A percentile compares a stretch with the other conserved stretches of the same genome.
Conservation (phyloP, 2,113 vertebrate genomes). For the Isichthys henryi region DNA sequence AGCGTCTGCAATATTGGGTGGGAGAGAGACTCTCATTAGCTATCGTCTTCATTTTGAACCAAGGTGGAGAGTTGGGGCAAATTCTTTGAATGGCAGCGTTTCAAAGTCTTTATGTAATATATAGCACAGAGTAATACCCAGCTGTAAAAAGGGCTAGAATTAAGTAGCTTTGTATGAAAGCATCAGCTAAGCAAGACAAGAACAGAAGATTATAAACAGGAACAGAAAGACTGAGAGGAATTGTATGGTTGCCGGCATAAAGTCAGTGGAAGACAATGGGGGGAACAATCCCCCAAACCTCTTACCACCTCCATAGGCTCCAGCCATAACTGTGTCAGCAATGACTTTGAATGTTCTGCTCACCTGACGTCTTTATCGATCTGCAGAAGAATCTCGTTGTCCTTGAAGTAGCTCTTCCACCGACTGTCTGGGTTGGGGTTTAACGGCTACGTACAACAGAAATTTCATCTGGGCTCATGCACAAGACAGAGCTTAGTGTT, state of each 20-base stretch:
- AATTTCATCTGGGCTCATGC: not conserved
- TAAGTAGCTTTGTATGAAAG: not conserved
- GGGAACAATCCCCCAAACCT: not conserved
- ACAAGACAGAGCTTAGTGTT: no score
- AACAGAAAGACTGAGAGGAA: not conserved
- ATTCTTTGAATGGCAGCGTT: not conserved
- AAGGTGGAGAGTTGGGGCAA: not conserved
- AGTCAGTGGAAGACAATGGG: not conserved
- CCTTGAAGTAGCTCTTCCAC: conserved; percentile 97
- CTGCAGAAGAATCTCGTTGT: conserved; percentile 92
- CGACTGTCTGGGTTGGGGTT: conserved; percentile 91
- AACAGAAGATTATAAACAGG: not conserved
- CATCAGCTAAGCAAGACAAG: not conserved
- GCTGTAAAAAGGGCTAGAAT: not conserved
- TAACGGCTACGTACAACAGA: conserved; percentile 67
- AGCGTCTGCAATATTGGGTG: conserved; percentile 59
- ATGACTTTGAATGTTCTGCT: conserved; percentile 10
- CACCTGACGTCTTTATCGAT: conserved; percentile 98
- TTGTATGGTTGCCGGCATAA: not conserved
- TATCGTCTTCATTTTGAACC: not conserved
- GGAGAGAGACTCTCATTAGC: not conserved
- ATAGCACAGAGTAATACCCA: not conserved
- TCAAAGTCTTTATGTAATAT: not conserved
- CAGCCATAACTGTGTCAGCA: not conserved
- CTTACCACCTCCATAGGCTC: not conserved